A percentile compares a stretch with the other conserved stretches of the same genome.
Evolutionary conservation across 2,888 invertebrate species (phyloP).

Genomic region (Leptodirus hochenwartii): DNA sequence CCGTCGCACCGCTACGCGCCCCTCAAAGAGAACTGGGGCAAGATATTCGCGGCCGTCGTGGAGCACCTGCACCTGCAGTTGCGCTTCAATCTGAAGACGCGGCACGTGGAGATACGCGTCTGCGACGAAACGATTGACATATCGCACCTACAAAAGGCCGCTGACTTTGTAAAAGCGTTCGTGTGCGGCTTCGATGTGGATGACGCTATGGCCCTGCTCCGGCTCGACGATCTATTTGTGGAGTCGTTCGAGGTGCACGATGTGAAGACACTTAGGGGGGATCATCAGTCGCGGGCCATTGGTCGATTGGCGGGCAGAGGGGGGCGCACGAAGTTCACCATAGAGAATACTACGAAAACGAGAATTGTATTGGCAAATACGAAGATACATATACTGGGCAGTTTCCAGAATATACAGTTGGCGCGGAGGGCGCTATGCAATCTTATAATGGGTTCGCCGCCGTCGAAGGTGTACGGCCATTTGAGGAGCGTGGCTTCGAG

Average conservation of each 20-base stretch:
- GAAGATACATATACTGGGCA: conserved; percentile 93
- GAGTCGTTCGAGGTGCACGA: conserved; percentile 96
- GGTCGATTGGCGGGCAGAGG: conserved; percentile 97
- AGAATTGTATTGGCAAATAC: conserved; percentile 93
- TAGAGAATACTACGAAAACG: conserved; percentile 97
- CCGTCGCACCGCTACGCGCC: conserved; percentile 89
- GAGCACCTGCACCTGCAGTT: conserved; percentile 89
- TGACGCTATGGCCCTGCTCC: conserved; percentile 83
- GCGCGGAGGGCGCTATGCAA: conserved; percentile 92
- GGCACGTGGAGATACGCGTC: conserved; percentile 73
- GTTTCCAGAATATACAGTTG: conserved; percentile 89
- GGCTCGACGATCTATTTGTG: conserved; percentile 91
- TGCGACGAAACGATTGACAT: conserved; percentile 62
- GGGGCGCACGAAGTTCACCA: conserved; percentile 92
- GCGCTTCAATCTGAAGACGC: conserved; percentile 79
- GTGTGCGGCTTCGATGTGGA: conserved; percentile 92
- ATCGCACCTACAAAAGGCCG: conserved; percentile 86
- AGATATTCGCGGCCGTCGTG: conserved; percentile 91
- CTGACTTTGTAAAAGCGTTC: conserved; percentile 96
- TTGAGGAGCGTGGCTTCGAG: conserved; percentile 71
- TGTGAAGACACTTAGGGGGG: conserved; percentile 87
- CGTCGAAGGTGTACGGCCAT: conserved; percentile 95
- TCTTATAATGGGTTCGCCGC: conserved; percentile 90
- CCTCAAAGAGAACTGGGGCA: conserved; percentile 90
- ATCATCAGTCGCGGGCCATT: conserved; percentile 88